Base-by-base conservation (phyloP, 2,113 vertebrate species). In the Atlantisia rogersi region DNA sequence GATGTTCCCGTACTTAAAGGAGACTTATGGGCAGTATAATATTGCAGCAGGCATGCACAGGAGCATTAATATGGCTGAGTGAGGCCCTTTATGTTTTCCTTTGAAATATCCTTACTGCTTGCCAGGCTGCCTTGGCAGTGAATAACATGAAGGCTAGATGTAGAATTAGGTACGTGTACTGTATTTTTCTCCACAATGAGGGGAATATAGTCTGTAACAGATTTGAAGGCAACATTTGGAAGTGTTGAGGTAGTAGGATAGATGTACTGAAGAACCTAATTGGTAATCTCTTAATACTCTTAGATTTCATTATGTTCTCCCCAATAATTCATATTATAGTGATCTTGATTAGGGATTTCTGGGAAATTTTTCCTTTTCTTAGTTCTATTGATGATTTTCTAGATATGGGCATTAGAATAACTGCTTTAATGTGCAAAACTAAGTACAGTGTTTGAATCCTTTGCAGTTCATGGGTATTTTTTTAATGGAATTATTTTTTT, bases 1-100 rank as follows among this genome's bases (percentile, higher is more conserved):
- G 87, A 87, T 94, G 85, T 86, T 94, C 73, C 70, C 81, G 52
- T 65, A 73, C 63, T 85, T 79, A 82, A 86, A 15, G 35, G 52
- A 80, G 44, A 44, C 80, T 94, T 88, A 21, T 48, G 55, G 65
- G 67, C 85, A 58, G 71, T 63, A 56, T 82, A 71, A 29, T 73
- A 75, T 62, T 73, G 78, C 70, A 82, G 3, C 50, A 90, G 88
- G 90, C 93, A 90, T 69, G 82, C 1, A 11, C 71, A 71, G 84
- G 58, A 90, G 85, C 67, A 56, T 94, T 94, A 91, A 59, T 83
- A 78, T 24, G 90, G 60, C 78, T 85, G 82, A 91, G 74, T 82
- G 78, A 84, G 92, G 88, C 90, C 82, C 82, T 92, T 1, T 58
- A 17, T 96, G 71, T 95, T 97, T 96, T 95, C 79, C 63, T 94